phyloP scores from a whole-genome alignment of 2,888 invertebrate genomes.

The Callyntrura guangdongensis region DNA sequence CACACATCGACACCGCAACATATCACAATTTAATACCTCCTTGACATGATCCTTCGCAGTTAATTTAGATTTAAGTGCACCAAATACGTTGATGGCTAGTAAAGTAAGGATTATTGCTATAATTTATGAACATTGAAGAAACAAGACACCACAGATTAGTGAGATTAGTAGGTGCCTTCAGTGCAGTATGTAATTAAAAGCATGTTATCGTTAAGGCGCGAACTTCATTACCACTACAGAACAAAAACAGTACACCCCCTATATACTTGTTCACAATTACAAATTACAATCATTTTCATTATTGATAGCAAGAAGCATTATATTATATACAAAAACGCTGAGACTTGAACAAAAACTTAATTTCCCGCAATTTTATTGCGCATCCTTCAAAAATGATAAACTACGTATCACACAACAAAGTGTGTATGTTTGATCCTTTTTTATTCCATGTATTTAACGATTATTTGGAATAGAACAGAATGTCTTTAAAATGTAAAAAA shows the following conservation, averaged over 20 bases:
- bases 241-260: background rate
- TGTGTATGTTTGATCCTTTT: background rate
- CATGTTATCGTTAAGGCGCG: too few species aligned
- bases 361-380: slow-evolving; percentile 19
- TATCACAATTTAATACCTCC: slow-evolving; percentile 70
- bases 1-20: background rate
- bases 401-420: background rate
- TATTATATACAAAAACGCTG: too few species aligned
- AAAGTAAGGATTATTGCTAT: slow-evolving; percentile 3
- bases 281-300: too few species aligned
- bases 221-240: too few species aligned
- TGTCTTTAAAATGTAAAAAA: too few species aligned
- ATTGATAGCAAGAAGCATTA: too few species aligned
- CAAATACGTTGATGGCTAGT: slow-evolving; percentile 12
- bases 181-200: too few species aligned
- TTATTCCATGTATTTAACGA: background rate
- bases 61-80: slow-evolving; percentile 44
- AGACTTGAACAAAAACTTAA: too few species aligned
- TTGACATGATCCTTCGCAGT: slow-evolving; percentile 74
- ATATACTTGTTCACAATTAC: too few species aligned
- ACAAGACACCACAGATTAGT: background rate
- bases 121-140: background rate
- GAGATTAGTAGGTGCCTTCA: background rate
- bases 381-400: slow-evolving; percentile 49
- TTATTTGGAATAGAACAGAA: too few species aligned